Conservation (phyloP, 2,113 vertebrate genomes). For the Seriola dumerili region DNA sequence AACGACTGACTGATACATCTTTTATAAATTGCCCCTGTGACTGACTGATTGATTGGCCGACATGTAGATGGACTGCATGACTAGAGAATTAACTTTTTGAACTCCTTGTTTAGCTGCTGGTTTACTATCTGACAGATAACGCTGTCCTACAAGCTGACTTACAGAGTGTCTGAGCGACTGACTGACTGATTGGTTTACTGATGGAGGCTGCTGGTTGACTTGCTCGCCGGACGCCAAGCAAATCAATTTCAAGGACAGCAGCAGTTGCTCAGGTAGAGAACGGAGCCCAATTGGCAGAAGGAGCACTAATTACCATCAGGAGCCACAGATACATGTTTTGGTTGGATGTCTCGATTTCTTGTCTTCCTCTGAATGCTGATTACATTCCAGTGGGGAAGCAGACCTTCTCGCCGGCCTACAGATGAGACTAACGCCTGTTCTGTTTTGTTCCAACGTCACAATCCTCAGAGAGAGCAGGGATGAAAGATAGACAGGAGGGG, state of each 20-base stretch:
- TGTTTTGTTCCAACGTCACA: conserved; percentile 61
- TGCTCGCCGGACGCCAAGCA: conserved; percentile 16
- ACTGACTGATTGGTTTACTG: conserved; percentile 47
- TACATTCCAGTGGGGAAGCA: conserved; percentile 34
- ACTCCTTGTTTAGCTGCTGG: conserved; percentile 7
- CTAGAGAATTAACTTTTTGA: conserved; percentile 28
- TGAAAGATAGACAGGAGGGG: conserved; percentile 66
- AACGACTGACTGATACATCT: conserved; percentile 32
- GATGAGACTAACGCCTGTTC: conserved; percentile 54
- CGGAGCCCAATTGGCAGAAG: conserved; percentile 44
- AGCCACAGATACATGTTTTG: conserved; percentile 59
- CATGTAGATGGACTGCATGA: conserved; percentile 5
- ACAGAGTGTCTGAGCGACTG: conserved; percentile 19
- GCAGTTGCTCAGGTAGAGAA: conserved; percentile 25
- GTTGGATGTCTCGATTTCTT: conserved; percentile 58
- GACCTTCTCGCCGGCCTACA: conserved; percentile 62
- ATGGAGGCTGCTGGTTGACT: conserved; percentile 14
- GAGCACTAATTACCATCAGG: conserved; percentile 71
- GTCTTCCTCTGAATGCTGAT: conserved; percentile 70
- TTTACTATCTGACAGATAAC: conserved; percentile 12
- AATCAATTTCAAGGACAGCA: conserved; percentile 61
- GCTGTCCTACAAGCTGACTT: conserved; percentile 8
- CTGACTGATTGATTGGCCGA: not conserved
- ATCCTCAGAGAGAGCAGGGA: conserved; percentile 55
- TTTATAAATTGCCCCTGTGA: conserved; percentile 46